Evolutionary conservation across 2,888 invertebrate genomes (phyloP), one percentile per base, ranked within the genome.

Genomic region (Crossocerus cetratus): DNA sequence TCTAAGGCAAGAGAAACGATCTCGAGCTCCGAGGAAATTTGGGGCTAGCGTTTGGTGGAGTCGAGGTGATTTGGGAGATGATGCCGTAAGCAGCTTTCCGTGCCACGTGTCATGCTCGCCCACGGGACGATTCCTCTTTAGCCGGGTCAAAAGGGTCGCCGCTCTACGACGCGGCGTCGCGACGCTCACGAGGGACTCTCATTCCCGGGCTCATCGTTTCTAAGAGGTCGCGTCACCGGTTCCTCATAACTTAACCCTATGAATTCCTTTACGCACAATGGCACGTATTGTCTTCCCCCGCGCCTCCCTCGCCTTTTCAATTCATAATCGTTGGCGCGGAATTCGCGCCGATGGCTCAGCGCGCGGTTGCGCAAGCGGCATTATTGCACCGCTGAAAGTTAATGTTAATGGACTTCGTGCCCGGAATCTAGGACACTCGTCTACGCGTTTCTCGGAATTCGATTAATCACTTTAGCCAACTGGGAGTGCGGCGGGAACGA

Each of bases 161-260:
- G 32, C 22, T 54, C 42, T 55, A 56, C 20, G 45, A 23, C n/a
- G 60, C 20, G 45, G 32, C n/a, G 44, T 42, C 53, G 43, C 23
- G 68, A 64, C 60, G 54, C 43, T n/a, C 42, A 5, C 42, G n/a
- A 53, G 18, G 64, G 22, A 69, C 54, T 69, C 65, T 69, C 68
- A 43, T 75, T 72, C 32, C 23, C 32, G 2, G 44, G 44, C 11
- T 74, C 70, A 66, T 74, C 70, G 45, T 23, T 45, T n/a, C 11
- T 3, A 53, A 23, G 21, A 61, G 71, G 59, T 66, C 57, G 44
- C 53, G 60, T 56, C 45, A 4, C 54, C 1, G 49, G 42, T 23
- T 65, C 57, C 53, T 32, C 45, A 18, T 22, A 53, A 42, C 65
- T 57, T 32, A 44, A 66, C 57, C 53, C 18, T n/a, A 58, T 60